Conservation (phyloP, 2,113 vertebrate genomes). For the Antechinus stuartii region DNA sequence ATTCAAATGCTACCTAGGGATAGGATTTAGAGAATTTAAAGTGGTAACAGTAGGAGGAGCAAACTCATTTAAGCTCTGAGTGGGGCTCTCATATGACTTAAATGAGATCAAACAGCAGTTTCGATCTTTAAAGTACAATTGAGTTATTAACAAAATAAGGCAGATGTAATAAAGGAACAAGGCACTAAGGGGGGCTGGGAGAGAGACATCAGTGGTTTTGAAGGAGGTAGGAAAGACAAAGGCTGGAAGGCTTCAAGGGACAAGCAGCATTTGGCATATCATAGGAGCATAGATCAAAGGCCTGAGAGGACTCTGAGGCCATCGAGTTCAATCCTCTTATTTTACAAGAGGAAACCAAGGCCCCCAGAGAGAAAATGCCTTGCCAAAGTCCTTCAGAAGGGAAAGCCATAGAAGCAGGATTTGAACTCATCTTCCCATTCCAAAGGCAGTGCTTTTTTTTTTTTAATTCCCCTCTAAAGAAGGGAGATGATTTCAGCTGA, state of each 20-base stretch:
- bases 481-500: background rate
- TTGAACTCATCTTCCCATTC: background rate
- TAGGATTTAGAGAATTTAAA: background rate
- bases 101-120: background rate
- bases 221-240: background rate
- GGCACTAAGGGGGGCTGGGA: background rate
- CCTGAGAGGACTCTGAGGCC: background rate
- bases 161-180: background rate
- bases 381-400: background rate
- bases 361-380: background rate
- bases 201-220: background rate
- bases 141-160: background rate
- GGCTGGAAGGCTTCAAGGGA: background rate
- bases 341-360: background rate
- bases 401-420: background rate
- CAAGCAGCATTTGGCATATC: background rate
- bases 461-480: background rate
- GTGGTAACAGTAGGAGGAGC: background rate
- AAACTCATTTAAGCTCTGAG: background rate
- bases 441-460: background rate
- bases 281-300: background rate
- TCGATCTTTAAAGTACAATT: background rate
- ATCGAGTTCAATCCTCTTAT: background rate
- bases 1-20: background rate
- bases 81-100: background rate